A percentile compares a stretch with the other conserved stretches of the same genome.
Evolutionary conservation across 2,888 invertebrate genomes (phyloP).

Genomic region (Molorchus minor): DNA sequence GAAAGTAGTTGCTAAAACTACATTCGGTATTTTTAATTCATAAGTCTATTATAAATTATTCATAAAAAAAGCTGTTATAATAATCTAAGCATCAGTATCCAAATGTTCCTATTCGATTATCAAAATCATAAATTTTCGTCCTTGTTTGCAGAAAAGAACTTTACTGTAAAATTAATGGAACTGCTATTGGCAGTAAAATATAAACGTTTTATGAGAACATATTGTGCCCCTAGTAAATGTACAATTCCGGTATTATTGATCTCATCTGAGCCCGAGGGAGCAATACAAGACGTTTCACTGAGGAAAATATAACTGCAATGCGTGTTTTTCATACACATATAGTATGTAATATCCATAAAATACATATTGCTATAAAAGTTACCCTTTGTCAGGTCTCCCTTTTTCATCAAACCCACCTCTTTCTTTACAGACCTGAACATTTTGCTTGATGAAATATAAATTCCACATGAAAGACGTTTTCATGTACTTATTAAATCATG

Average conservation of each 20-base stretch:
- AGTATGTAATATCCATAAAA: constrained; percentile 60
- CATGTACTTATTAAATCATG: too few species aligned
- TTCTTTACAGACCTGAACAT: not conserved
- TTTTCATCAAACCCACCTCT: constrained; percentile 18
- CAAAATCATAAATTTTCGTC: not conserved
- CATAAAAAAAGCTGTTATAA: too few species aligned
- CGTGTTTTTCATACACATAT: constrained; percentile 58
- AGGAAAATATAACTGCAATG: constrained; percentile 58
- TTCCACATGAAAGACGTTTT: constrained; percentile 7
- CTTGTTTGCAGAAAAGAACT: not conserved
- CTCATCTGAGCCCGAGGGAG: constrained; percentile 53
- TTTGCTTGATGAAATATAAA: constrained; percentile 13
- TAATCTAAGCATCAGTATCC: too few species aligned
- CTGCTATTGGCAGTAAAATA: constrained; percentile 27
- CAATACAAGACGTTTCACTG: constrained; percentile 55
- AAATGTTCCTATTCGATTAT: too few species aligned
- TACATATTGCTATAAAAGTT: constrained; percentile 58
- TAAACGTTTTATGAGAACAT: constrained; percentile 48
- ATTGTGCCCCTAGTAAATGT: constrained; percentile 47
- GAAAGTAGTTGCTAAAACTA: too few species aligned
- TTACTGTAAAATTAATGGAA: constrained; percentile 25
- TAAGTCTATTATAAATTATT: too few species aligned
- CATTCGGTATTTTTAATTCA: too few species aligned
- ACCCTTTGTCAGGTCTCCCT: constrained; percentile 51
- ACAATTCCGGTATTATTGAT: constrained; percentile 58